These are phyloP conservation scores for Rynchops niger DNA, from an alignment of 2,113 vertebrate species.

Conservation along the genomic window DNA sequence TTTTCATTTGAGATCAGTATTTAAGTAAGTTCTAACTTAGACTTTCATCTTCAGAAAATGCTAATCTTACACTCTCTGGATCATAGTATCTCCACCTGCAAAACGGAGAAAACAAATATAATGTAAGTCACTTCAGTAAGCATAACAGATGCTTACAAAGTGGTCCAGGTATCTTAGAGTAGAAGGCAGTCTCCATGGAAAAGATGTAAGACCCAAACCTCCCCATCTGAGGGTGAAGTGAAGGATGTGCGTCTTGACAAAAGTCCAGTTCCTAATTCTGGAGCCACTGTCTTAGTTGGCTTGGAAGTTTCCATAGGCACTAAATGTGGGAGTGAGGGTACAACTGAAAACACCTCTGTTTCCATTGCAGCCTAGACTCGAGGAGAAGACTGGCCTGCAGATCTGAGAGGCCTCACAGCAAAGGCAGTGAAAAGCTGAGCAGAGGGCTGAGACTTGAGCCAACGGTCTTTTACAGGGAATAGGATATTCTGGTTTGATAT, in stretches of 20 bases:
- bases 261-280: not conserved
- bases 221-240: not conserved
- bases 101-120: not conserved
- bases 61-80: not conserved
- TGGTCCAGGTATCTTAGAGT: not conserved
- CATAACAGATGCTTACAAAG: not conserved
- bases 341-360: not conserved
- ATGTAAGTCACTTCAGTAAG: not conserved
- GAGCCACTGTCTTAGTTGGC: not conserved
- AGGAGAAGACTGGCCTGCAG: not conserved
- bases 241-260: not conserved
- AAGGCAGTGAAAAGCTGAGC: not conserved
- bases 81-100: not conserved
- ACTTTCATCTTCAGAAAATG: not conserved
- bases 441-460: not conserved
- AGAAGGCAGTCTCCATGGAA: not conserved
- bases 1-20: not conserved
- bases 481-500: not conserved
- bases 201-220: not conserved
- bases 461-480: not conserved
- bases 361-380: not conserved
- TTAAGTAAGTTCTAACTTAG: not conserved
- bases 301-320: not conserved
- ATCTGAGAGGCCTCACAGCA: not conserved
- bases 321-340: not conserved